phyloP scores from a whole-genome alignment of 2,888 invertebrate genomes.

The Furcula furcula region DNA sequence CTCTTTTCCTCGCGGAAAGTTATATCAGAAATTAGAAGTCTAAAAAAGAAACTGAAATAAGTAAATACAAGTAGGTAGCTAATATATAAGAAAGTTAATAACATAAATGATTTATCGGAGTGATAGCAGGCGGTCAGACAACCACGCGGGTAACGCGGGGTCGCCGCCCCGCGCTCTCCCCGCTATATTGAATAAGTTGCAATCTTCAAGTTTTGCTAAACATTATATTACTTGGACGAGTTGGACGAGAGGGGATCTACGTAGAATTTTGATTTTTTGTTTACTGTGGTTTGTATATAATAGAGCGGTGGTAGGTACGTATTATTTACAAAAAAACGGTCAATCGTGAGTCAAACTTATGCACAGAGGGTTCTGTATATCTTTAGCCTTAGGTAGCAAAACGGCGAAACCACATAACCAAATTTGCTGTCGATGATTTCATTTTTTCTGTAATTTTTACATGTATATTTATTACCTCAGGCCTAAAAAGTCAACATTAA shows the following conservation, averaged over 20 bases:
- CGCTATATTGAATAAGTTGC: conserved; percentile 77
- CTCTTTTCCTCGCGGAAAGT: conserved; percentile 17
- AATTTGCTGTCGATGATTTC: no score
- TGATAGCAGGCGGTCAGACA: conserved; percentile 39
- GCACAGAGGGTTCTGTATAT: no score
- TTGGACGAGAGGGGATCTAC: conserved; percentile 51
- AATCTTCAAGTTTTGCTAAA: conserved; percentile 70
- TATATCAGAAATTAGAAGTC: conserved; percentile 13
- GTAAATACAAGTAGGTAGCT: conserved; percentile 18
- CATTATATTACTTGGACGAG: conserved; percentile 71
- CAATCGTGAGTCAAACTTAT: no score
- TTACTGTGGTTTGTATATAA: conserved; percentile 28
- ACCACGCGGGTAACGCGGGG: conserved; percentile 33
- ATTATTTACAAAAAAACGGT: no score
- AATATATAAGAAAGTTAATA: conserved; percentile 32
- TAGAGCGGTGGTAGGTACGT: background rate
- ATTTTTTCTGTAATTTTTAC: no score
- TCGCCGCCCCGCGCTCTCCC: conserved; percentile 33
- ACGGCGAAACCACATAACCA: no score
- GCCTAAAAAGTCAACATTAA: no score
- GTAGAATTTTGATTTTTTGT: conserved; percentile 72
- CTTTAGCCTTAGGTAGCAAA: no score
- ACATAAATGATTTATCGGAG: conserved; percentile 44
- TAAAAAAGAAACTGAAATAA: conserved; percentile 12
- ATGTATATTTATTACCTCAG: no score